Base-by-base conservation (phyloP, 2,797 vertebrate genomes). In the Chromobotia macracanthus region DNA sequence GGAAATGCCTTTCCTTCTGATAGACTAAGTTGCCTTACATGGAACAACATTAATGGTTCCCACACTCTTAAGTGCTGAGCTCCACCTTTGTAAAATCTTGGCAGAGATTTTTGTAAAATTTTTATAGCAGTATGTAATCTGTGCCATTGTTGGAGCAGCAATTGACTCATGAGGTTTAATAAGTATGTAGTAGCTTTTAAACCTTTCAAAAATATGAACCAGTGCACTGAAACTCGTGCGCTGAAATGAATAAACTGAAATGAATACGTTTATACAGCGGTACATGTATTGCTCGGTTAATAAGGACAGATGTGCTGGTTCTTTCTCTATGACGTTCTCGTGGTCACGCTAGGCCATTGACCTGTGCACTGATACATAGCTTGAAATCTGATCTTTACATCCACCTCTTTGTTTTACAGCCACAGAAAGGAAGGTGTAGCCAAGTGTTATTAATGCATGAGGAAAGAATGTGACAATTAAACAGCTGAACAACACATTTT, bases 71-170 rank as follows among this genome's bases (percentile, higher is more conserved):
- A 61, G 67, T 19, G 12, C 56, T 50, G 41, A 38, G 60, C 60
- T 55, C 68, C 74, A 28, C 81, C 74, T 67, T 80, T 41, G 35
- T 38, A 73, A 31, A 48, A 21, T 31, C 72, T 83, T 85, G 79
- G 81, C 75, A 81, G 61, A 53, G 61, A 38, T 35, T 77, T 75
- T 55, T 38, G 18, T 48, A 21, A 75, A 55, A 65, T 60, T 60
- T 53, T 74, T 79, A 5, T 12, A 31, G 35, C n/a, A 28, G 21
- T 76, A 75, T 81, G 81, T 83, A 79, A 81, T 79, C 51, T 63
- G 76, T 81, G 58, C 50, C 73, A 69, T 67, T 75, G 61, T 71
- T 67, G 21, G 23, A 79, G 19, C 63, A 64, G 46, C 8, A 35
- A 75, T 75, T 78, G 67, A 51, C 53, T 75, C 23, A 9, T 61